A percentile compares a stretch with the other conserved stretches of the same genome.
Conservation (phyloP, 2,113 vertebrate species). For the Xenopus laevis region DNA sequence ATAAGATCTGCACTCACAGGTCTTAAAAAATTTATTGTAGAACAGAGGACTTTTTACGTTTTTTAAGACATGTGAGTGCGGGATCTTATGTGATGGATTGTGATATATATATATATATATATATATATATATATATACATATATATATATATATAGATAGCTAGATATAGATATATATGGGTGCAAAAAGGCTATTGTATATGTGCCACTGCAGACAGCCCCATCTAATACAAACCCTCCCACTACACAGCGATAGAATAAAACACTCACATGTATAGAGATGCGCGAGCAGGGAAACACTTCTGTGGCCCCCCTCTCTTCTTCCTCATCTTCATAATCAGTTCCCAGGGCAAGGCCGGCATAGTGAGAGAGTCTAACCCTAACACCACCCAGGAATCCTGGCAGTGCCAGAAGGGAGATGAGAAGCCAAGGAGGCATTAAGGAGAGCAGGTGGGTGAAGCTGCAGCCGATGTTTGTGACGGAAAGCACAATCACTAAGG, state of each 20-base stretch:
- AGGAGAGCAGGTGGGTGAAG: neutral
- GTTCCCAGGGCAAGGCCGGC: neutral
- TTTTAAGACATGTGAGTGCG: too few relatives aligned
- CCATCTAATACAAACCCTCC: too few relatives aligned
- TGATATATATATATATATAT: too few relatives aligned
- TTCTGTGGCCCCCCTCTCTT: constrained; percentile 12
- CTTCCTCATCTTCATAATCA: constrained; percentile 23
- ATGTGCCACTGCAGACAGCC: too few relatives aligned
- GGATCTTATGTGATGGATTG: too few relatives aligned
- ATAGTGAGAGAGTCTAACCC: neutral
- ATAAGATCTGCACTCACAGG: too few relatives aligned
- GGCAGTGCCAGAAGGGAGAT: neutral
- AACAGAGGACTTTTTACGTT: too few relatives aligned
- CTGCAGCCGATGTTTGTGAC: constrained; percentile 21
- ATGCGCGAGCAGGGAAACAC: constrained; percentile 22
- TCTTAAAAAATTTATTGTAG: too few relatives aligned
- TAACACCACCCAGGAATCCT: neutral
- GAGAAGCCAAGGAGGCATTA: neutral
- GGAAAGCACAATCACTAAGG: constrained; percentile 39
- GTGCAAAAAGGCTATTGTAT: too few relatives aligned
- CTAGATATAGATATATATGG: too few relatives aligned
- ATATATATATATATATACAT: too few relatives aligned
- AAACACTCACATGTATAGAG: constrained; percentile 36
- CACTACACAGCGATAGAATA: neutral
- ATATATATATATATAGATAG: too few relatives aligned